These are phyloP conservation scores for Callospermophilus lateralis DNA, from an alignment of 2,113 vertebrate species.

Conservation along the genomic window DNA sequence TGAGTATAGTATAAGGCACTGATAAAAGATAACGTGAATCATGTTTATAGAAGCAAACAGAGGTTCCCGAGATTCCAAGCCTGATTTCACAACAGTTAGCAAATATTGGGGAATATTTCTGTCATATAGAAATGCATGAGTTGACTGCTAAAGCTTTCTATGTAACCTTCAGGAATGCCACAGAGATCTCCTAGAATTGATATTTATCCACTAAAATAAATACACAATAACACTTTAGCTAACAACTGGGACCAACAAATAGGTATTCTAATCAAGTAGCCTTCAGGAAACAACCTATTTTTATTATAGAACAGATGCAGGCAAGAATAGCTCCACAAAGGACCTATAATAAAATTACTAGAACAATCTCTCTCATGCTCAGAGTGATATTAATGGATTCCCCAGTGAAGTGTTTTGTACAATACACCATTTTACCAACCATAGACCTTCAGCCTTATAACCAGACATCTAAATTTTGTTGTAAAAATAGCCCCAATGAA, in stretches of 20 bases:
- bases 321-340: neutral
- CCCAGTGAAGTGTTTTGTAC: neutral
- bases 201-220: neutral
- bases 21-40: neutral
- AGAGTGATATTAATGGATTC: neutral
- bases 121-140: neutral
- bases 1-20: neutral
- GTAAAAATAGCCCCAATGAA: constrained; percentile 28
- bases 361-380: constrained; percentile 20
- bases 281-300: constrained; percentile 42
- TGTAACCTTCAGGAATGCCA: neutral
- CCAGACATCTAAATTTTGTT: constrained; percentile 6
- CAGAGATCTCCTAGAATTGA: constrained; percentile 41
- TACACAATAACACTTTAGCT: neutral
- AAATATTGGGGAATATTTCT: constrained; percentile 35
- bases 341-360: constrained; percentile 24
- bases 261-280: neutral
- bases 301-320: neutral
- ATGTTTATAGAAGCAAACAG: constrained; percentile 15
- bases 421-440: neutral
- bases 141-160: neutral
- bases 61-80: neutral
- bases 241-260: neutral
- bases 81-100: neutral
- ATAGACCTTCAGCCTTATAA: constrained; percentile 10